Conservation (phyloP, 37 sponge, comb jelly and placozoan genomes). For the Aplysina aerophoba region DNA sequence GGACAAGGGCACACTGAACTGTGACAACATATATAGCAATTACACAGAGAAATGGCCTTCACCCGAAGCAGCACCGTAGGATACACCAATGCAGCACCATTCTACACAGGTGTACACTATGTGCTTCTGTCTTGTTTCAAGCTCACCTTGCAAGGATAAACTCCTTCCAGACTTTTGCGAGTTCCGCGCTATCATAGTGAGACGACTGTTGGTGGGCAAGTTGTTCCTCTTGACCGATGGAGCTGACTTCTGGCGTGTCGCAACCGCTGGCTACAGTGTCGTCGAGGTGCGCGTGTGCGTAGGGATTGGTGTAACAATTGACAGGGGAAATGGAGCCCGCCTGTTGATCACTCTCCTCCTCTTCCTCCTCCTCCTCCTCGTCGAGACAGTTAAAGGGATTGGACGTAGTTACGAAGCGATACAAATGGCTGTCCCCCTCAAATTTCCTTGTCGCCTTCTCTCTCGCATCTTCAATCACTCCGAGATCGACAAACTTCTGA, state of each 20-base stretch:
- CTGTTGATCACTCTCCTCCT: background rate
- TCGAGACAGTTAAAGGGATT: constrained; percentile 58
- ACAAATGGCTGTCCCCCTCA: constrained; percentile 48
- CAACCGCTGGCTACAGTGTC: background rate
- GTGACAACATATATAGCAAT: too few relatives aligned
- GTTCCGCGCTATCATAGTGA: constrained; percentile 17
- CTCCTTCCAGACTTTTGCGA: constrained; percentile 63
- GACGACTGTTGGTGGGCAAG: background rate
- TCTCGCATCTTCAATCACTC: constrained; percentile 62
- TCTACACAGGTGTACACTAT: background rate
- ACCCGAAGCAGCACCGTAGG: background rate
- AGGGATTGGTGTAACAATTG: constrained; percentile 36
- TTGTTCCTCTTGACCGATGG: constrained; percentile 5
- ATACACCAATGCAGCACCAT: background rate
- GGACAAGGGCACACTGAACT: too few relatives aligned
- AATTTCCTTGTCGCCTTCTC: constrained; percentile 20
- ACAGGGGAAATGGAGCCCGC: background rate
- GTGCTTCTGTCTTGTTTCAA: background rate
- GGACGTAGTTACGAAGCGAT: constrained; percentile 64
- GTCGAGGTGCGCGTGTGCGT: constrained; percentile 29
- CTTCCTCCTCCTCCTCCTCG: constrained; percentile 12
- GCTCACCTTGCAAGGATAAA: constrained; percentile 53
- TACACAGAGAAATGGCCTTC: background rate
- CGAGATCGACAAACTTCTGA: constrained; percentile 57
- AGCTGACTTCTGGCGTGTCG: background rate